Percentiles rank a stretch among this genome's conserved stretches.
phyloP scores from a whole-genome alignment of 2,113 vertebrate genomes.

The Ibidorhyncha struthersii region DNA sequence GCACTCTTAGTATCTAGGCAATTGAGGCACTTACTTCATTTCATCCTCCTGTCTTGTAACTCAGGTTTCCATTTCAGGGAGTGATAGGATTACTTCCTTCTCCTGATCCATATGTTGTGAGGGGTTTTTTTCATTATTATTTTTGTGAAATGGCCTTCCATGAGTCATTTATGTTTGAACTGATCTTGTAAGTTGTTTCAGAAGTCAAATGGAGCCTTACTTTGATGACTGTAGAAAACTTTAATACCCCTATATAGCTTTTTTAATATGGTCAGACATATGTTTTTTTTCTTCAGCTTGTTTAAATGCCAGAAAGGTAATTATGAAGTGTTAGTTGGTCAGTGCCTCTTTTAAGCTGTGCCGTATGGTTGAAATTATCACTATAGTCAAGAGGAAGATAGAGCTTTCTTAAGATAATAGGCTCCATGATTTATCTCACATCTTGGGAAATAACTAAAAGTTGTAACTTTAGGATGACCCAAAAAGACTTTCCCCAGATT shows the following conservation, averaged over 20 bases:
- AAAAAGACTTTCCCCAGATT: not conserved
- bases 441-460: not conserved
- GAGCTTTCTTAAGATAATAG: constrained; percentile 21
- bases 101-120: not conserved
- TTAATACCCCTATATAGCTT: constrained; percentile 13
- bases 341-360: constrained; percentile 4
- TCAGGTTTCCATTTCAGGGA: not conserved
- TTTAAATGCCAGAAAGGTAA: constrained; percentile 53
- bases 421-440: not conserved
- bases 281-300: constrained; percentile 1
- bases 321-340: constrained; percentile 52
- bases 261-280: constrained; percentile 8
- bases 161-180: constrained; percentile 37
- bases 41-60: constrained; percentile 13
- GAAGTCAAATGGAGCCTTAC: constrained; percentile 32
- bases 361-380: constrained; percentile 44
- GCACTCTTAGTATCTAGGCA: not conserved
- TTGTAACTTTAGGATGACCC: not conserved
- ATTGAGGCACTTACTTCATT: constrained; percentile 46
- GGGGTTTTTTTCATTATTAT: not conserved
- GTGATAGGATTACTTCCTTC: constrained; percentile 3
- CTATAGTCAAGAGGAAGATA: not conserved
- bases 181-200: constrained; percentile 38
- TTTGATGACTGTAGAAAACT: constrained; percentile 41
- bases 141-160: constrained; percentile 25